These are phyloP conservation scores for Eulacestoma nigropectus DNA, from an alignment of 2,113 vertebrate species.

Conservation along the genomic window DNA sequence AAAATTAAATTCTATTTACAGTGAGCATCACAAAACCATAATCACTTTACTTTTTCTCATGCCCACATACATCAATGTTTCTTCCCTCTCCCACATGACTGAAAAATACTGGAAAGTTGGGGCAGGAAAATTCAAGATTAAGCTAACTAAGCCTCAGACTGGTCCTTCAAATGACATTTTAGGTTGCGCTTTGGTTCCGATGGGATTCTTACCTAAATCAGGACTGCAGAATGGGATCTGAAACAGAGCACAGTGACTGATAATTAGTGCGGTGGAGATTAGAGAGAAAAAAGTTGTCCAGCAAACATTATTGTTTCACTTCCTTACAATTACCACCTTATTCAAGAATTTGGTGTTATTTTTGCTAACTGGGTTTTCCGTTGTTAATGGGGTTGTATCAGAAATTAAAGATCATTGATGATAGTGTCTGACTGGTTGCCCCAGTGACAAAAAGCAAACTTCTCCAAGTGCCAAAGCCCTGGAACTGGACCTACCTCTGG, in stretches of 20 bases:
- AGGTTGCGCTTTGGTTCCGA: not conserved
- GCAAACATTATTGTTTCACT: not conserved
- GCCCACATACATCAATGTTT: not conserved
- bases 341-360: not conserved
- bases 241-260: not conserved
- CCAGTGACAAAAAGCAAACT: not conserved
- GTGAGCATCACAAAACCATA: not conserved
- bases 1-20: not conserved
- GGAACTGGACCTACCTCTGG: not conserved
- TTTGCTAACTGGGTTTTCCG: not conserved
- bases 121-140: not conserved
- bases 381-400: accelerated
- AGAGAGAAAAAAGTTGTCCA: not conserved
- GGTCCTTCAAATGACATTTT: not conserved
- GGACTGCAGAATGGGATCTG: not conserved
- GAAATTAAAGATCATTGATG: not conserved
- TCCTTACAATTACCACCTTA: not conserved
- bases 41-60: not conserved
- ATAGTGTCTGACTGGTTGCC: not conserved
- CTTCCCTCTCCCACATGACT: not conserved
- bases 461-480: not conserved
- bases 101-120: not conserved
- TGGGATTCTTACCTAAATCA: not conserved
- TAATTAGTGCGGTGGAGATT: not conserved
- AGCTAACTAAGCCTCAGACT: not conserved